Evolutionary conservation across 2,888 invertebrate species (phyloP), one percentile per base, ranked within the genome.

Genomic region (Argyra leucocephala): DNA sequence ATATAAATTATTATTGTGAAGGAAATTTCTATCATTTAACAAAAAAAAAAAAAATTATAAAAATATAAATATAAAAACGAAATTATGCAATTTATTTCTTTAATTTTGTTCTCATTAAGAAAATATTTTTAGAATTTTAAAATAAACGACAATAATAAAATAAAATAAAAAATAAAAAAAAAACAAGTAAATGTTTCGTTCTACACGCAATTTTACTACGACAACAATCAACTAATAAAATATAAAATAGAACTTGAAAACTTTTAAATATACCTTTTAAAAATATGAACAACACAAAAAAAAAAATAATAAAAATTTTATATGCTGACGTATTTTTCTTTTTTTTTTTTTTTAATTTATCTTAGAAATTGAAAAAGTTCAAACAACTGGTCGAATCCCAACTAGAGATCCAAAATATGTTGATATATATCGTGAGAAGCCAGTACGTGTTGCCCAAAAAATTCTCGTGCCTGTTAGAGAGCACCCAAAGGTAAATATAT

Each of bases 331-430:
- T 1, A 5, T 3, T 24, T 23, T 36, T 36, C 22, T 48, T 57
- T 57, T 64, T 67, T 57, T 23, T n/a, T 15, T 36, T 58, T 22
- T 23, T 7, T 67, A 70, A 65, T 66, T 68, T 67, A 64, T 82
- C 82, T n/a, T 80, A 91, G 91, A 91, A 81, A 88, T 90, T 63
- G 81, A 85, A 72, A 88, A 86, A 78, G 87, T 88, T 15, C 89
- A 90, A 76, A 79, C 85, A 1, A 82, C 84, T 12, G 89, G 89
- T 1, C 84, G 88, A 69, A 80, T 84, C 48, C 87, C 88, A 7
- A 79, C 82, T 7, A 83, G 85, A 68, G 89, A 89, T 72, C 82
- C 77, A 63, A 78, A 88, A 79, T 90, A 89, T 77, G 83, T 89
- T 23, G 90, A 90, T 78, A 88, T 90, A 57, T 89, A 88, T 78